Base-by-base conservation (phyloP, 2,113 vertebrate species). In the Chloropsis hardwickii region DNA sequence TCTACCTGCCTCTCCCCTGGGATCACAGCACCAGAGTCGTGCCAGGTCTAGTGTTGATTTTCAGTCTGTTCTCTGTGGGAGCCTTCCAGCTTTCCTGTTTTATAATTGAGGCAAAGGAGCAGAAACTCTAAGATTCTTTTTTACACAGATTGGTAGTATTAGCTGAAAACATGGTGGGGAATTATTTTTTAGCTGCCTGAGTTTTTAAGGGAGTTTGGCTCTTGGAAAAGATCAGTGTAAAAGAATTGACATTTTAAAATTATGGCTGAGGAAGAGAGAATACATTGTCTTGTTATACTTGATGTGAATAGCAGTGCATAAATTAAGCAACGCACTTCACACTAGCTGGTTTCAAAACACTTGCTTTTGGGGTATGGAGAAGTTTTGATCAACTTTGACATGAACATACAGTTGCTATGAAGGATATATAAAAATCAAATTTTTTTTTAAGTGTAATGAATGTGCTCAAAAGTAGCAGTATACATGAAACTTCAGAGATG, bases 1-100 rank as follows among this genome's bases (percentile, higher is more conserved):
- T 66, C 58, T 93, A 80, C 45, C 74, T 90, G 62, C 58, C 33
- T 82, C n/a, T 94, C 47, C 62, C 92, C n/a, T 86, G 79, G 94
- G 85, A 93, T 93, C 76, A 66, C 39, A 83, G 33, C 11, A 90
- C 40, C 53, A 53, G 23, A 69, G 33, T 69, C 5, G 8, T 94
- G 66, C 74, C 74, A 74, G 44, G 48, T 64, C 65, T 91, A 76
- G 48, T 85, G 84, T 40, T 88, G 76, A 62, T 92, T 94, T 93
- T 83, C 39, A 74, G 45, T 77, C 72, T 92, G 58, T 77, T 92
- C 88, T 95, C 86, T 70, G 50, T 73, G 58, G 85, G 82, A 95
- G 72, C 51, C 50, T 88, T 94, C 39, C 64, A 90, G 20, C 2
- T 2, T 35, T 94, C 58, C 42, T 65, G 14, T 73, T 93, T 77